Evolutionary conservation across 2,888 invertebrate species (phyloP), one percentile per base, ranked within the genome.

Genomic region (Pasiphila rectangulata): DNA sequence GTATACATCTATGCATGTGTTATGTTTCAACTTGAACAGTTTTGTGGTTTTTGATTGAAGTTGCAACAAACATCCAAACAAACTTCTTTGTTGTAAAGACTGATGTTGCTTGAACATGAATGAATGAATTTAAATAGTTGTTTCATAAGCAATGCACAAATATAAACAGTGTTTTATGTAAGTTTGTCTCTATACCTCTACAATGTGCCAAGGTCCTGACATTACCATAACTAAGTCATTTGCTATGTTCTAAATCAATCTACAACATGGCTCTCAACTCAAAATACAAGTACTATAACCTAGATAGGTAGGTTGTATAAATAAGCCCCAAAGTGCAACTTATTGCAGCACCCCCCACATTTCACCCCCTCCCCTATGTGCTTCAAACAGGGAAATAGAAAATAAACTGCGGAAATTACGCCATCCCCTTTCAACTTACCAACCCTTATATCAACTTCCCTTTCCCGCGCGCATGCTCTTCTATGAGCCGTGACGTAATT

Each of bases 391-490:
- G 53, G 51, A 60, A 59, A 63, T 62, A 40, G 30, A 54, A 48
- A 53, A 52, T 27, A 53, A 67, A 63, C 59, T 50, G 50, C 47
- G 59, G 57, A 67, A 66, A 61, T 59, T 17, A 39, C 30, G 30
- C 49, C 44, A 54, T 75, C 76, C 56, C 66, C 50, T 59, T 75
- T 65, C 43, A 21, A 49, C 57, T 43, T 35, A 34, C 40, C 23
- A 19, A 46, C 43, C 51, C 50, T 44, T 32, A 20, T 49, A 54
- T 48, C 21, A 52, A 32, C 29, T 41, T 67, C 68, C 57, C 63
- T 42, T 50, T 71, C 56, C 27, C 36, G 7, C 74, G 83, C 85
- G 84, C 84, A 84, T 83, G 84, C 83, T 76, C n/a, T n/a, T n/a
- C 80, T 45, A 54, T 64, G 51, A 32, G 35, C 37, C 27, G 36